A percentile compares a stretch with the other conserved stretches of the same genome.
Conservation (phyloP, 2,888 invertebrate genomes). For the Entomobrya multifasciata region DNA sequence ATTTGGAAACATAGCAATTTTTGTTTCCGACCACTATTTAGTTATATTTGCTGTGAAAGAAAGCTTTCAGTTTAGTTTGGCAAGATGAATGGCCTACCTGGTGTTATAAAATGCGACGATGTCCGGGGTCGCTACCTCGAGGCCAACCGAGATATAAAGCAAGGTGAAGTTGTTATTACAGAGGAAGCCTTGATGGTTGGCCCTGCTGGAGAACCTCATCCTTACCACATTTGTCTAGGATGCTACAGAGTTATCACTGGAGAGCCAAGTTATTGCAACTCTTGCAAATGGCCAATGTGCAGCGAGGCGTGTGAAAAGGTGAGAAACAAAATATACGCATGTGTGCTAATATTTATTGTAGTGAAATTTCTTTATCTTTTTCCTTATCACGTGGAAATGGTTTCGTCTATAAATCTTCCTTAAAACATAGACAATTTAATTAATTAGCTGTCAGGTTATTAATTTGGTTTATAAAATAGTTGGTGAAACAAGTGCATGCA, state of each 20-base stretch:
- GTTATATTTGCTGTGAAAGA: neutral
- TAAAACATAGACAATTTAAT: too few species aligned
- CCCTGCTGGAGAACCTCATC: conserved; percentile 66
- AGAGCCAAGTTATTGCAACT: conserved; percentile 64
- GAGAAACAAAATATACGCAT: too few species aligned
- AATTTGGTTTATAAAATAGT: too few species aligned
- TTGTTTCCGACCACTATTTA: conserved; percentile 18
- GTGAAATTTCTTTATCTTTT: too few species aligned
- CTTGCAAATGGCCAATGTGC: conserved; percentile 76
- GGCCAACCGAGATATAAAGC: conserved; percentile 69
- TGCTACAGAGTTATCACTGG: conserved; percentile 70
- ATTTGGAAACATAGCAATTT: neutral
- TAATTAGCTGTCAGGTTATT: too few species aligned
- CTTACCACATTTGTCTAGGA: conserved; percentile 66
- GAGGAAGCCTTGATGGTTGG: conserved; percentile 73
- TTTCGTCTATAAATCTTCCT: too few species aligned
- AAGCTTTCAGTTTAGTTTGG: too few species aligned
- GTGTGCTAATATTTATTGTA: too few species aligned
- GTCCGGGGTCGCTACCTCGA: conserved; percentile 70
- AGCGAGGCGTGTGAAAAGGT: conserved; percentile 75
- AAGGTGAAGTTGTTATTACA: conserved; percentile 72
- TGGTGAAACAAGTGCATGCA: too few species aligned
- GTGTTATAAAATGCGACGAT: conserved; percentile 72
- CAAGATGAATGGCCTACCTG: conserved; percentile 72
- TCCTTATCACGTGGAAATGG: too few species aligned